Evolutionary conservation across 2,797 vertebrate genomes (phyloP), one percentile per base, ranked within the genome.

Genomic region (Leptoclinus maculatus): DNA sequence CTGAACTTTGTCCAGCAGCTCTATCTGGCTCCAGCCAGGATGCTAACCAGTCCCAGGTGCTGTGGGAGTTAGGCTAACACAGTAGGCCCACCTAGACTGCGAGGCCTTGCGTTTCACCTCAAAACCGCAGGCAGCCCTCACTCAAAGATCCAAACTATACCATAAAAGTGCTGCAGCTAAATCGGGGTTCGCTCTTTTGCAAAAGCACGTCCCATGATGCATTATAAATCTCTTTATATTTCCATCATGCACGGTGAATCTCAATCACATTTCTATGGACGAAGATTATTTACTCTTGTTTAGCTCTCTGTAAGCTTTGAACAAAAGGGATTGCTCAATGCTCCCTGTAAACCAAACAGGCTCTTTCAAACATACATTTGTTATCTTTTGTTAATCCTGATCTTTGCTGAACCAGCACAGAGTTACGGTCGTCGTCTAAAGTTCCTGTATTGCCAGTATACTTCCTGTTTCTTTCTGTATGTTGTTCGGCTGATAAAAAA

Each of bases 11-110:
- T 88, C 87, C 90, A 91, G 90, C 84, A 88, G 83, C 80, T 91
- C 84, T 63, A 74, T 86, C 72, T 77, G 66, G 65, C 86, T 71
- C 47, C 57, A 82, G 90, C 88, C 89, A 90, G 87, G 78, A 90
- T 87, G 80, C 89, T 95, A 94, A 93, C 91, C 87, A 93, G 80
- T 89, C 83, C 91, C 93, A 93, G 92, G 91, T 94, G 91, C 80
- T 72, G 72, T 53, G 74, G 74, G 60, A 80, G 77, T 73, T 76
- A 76, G 57, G 89, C 86, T 88, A 89, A 87, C 87, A 83, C 87
- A 91, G 82, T 82, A 79, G 80, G 88, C 88, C 86, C 85, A 93
- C 87, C 89, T 90, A 90, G 80, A 87, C 80, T 78, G 71, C 21
- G 12, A 74, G 73, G 67, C 79, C 66, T 90, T 87, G 80, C 72